A percentile compares a stretch with the other conserved stretches of the same genome.
Conservation (phyloP, 1,140 invertebrate species). For the Seison nebaliae region DNA sequence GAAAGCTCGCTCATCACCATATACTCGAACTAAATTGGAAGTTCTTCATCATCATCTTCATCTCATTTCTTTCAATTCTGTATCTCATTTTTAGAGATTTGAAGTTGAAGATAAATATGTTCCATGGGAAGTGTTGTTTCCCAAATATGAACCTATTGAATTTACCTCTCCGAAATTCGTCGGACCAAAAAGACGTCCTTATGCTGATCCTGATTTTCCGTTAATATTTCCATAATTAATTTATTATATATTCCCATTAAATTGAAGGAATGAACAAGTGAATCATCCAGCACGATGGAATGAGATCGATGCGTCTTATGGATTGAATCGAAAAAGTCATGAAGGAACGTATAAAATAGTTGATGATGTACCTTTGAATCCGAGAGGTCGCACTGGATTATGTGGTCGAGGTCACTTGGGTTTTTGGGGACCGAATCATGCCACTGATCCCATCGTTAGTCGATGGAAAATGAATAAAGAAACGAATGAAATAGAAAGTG, state of each 20-base stretch:
- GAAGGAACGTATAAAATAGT: constrained; percentile 38
- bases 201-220: constrained; percentile 49
- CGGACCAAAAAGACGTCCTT: constrained; percentile 34
- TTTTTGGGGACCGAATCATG: constrained; percentile 63
- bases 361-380: constrained; percentile 31
- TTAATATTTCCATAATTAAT: background rate
- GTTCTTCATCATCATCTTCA: too few relatives aligned
- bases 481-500: constrained; percentile 33
- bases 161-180: constrained; percentile 39
- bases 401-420: constrained; percentile 28
- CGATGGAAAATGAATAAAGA: constrained; percentile 6
- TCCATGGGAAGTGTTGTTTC: constrained; percentile 40
- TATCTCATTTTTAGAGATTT: constrained; percentile 35
- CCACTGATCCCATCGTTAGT: constrained; percentile 60
- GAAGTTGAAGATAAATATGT: constrained; percentile 50
- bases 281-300: constrained; percentile 2
- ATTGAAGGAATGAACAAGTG: background rate
- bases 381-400: constrained; percentile 46
- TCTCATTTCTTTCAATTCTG: too few relatives aligned
- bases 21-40: background rate
- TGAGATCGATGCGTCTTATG: background rate
- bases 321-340: constrained; percentile 40
- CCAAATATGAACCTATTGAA: constrained; percentile 43
- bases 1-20: background rate
- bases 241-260: background rate